Conservation (phyloP, 2,113 vertebrate genomes). For the Sinocyclocheilus anshuiensis region DNA sequence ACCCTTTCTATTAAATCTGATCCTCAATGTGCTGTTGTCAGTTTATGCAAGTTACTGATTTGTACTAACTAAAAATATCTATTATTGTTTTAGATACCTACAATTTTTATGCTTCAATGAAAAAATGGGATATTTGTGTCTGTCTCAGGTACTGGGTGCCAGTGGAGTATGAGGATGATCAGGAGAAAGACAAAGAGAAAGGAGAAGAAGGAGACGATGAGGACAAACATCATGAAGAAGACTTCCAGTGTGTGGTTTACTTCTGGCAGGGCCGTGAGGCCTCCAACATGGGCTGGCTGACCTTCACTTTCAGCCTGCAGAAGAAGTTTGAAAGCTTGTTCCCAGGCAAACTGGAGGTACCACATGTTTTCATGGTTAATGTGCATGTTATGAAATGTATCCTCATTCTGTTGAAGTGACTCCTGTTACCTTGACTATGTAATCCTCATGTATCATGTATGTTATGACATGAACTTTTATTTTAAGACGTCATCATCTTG, state of each 20-base stretch:
- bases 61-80: too few relatives aligned
- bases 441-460: background rate
- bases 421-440: too few relatives aligned
- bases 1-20: background rate
- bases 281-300: constrained; percentile 99
- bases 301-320: constrained; percentile 98
- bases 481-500: background rate
- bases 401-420: background rate
- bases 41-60: too few relatives aligned
- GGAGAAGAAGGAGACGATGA: constrained; percentile 77
- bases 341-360: constrained; percentile 92
- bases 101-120: background rate
- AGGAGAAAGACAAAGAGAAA: constrained; percentile 63
- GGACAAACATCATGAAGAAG: constrained; percentile 92
- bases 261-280: constrained; percentile 99
- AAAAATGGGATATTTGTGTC: background rate
- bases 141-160: constrained; percentile 92
- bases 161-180: constrained; percentile 88
- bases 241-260: constrained; percentile 97
- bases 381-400: background rate
- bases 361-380: background rate
- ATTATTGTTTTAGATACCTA: background rate
- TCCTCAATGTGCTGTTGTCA: background rate
- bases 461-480: background rate
- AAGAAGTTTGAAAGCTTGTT: constrained; percentile 99